Percentiles rank a stretch among this genome's conserved stretches.
Conservation (phyloP, 2,888 invertebrate species). For the Pandemis cinnamomeana region DNA sequence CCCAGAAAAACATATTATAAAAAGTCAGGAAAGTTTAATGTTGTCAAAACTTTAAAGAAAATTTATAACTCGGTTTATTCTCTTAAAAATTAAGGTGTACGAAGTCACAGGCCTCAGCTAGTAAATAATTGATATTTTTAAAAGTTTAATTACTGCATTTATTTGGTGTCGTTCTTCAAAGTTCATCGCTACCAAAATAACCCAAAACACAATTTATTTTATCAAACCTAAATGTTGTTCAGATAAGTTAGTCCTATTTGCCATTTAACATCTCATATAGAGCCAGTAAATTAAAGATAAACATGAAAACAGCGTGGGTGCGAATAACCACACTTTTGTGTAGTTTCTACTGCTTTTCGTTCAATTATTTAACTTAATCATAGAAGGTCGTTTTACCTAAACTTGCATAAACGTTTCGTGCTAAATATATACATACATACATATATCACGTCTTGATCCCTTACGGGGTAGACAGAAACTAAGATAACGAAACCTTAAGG, state of each 20-base stretch:
- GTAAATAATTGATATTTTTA: too few relatives aligned
- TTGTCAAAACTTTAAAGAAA: too few relatives aligned
- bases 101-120: too few relatives aligned
- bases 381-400: neutral
- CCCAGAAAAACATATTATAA: too few relatives aligned
- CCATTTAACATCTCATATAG: neutral
- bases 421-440: neutral
- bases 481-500: too few relatives aligned
- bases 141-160: too few relatives aligned
- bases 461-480: too few relatives aligned
- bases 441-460: too few relatives aligned
- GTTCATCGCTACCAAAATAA: neutral
- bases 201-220: neutral
- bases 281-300: neutral
- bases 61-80: too few relatives aligned
- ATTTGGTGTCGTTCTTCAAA: neutral
- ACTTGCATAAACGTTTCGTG: neutral
- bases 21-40: too few relatives aligned
- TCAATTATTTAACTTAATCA: neutral
- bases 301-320: neutral
- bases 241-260: neutral
- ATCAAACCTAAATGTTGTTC: neutral
- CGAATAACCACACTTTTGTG: neutral
- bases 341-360: neutral
- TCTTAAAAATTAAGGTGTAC: too few relatives aligned